Evolutionary conservation across 2,113 vertebrate species (phyloP).

Genomic region (Sitta europaea): DNA sequence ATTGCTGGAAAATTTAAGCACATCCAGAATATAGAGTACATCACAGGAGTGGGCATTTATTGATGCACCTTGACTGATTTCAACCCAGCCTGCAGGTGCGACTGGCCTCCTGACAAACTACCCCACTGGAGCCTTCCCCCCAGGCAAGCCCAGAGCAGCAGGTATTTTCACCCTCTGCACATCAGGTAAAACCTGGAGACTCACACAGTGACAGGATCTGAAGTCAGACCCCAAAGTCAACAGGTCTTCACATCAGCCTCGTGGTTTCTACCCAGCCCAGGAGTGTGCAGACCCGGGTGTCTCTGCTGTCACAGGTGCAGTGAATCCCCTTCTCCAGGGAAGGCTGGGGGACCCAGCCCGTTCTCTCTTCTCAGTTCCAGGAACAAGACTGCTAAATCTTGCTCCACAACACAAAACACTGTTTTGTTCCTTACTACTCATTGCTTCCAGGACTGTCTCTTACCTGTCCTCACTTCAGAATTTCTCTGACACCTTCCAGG

Average conservation of each 20-base stretch:
- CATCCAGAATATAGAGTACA: neutral
- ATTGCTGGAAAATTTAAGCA: neutral
- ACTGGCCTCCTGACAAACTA: neutral
- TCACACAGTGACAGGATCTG: neutral
- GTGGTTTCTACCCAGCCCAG: neutral
- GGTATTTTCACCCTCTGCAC: neutral
- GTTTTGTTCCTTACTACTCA: neutral
- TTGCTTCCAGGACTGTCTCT: conserved; percentile 1
- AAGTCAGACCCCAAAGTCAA: neutral
- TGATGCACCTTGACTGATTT: neutral
- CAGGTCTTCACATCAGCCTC: neutral
- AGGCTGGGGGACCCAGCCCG: neutral
- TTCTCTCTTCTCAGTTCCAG: neutral
- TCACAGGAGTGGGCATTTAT: neutral
- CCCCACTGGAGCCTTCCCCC: neutral
- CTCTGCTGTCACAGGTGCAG: neutral
- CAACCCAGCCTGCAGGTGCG: neutral
- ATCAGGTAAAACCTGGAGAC: neutral
- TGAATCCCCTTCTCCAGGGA: neutral
- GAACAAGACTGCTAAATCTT: neutral
- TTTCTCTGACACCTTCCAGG: conserved; percentile 8
- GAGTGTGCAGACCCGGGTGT: neutral
- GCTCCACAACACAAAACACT: neutral
- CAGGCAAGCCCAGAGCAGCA: neutral
- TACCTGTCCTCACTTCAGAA: conserved; percentile 38